Evolutionary conservation across 2,797 vertebrate species (phyloP).

Genomic region (Eidolon dupreanum): DNA sequence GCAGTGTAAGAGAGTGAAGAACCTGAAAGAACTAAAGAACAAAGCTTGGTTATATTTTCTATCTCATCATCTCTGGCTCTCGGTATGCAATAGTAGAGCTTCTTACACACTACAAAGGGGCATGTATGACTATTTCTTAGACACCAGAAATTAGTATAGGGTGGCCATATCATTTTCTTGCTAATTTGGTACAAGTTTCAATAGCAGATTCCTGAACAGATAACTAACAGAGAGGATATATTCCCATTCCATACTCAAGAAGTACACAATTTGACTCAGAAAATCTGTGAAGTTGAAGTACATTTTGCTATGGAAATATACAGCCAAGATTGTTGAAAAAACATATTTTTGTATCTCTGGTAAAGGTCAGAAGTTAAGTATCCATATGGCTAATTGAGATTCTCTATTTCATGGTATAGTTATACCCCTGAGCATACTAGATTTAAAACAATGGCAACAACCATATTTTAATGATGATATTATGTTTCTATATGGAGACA

Average conservation of each 20-base stretch:
- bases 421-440: neutral
- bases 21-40: neutral
- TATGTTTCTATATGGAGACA: neutral
- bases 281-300: neutral
- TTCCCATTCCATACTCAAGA: neutral
- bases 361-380: neutral
- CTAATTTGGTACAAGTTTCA: neutral
- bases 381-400: neutral
- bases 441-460: neutral
- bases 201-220: neutral
- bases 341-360: neutral
- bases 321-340: neutral
- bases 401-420: neutral
- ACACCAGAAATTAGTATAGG: neutral
- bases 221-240: neutral
- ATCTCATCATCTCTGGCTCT: neutral
- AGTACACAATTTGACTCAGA: neutral
- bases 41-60: neutral
- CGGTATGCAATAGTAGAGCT: neutral
- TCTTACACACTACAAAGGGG: neutral
- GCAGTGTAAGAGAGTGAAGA: neutral
- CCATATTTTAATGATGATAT: neutral
- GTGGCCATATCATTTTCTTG: neutral
- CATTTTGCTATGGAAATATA: neutral
- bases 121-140: neutral